A percentile compares a stretch with the other conserved stretches of the same genome.
phyloP scores from a whole-genome alignment of 2,797 vertebrate genomes.

The Hippopotamyrus pictus region DNA sequence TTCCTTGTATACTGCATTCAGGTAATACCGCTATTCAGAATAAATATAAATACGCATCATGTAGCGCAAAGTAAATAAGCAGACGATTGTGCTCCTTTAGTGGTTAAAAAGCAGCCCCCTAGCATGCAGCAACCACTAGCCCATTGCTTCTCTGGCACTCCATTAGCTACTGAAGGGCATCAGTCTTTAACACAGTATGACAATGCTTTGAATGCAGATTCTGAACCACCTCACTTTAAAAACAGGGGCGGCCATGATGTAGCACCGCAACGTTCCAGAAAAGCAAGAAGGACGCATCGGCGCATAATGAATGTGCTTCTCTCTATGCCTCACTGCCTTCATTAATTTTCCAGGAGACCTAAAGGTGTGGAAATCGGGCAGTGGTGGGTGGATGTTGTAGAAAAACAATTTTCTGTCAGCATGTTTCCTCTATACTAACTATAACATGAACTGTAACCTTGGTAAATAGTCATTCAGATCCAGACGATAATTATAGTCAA shows the following conservation, averaged over 20 bases:
- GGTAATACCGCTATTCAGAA: neutral
- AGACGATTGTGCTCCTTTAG: neutral
- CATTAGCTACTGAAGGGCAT: neutral
- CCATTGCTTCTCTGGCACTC: neutral
- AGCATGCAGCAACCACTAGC: neutral
- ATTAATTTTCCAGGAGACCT: neutral
- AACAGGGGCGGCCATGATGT: neutral
- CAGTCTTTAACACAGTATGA: neutral
- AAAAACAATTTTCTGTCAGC: neutral
- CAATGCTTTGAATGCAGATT: neutral
- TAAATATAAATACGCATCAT: neutral
- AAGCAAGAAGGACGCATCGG: neutral
- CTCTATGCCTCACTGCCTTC: neutral
- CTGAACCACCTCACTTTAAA: neutral
- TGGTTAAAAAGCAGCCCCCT: neutral
- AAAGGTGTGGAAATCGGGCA: neutral
- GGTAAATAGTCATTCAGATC: neutral
- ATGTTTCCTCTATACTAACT: neutral
- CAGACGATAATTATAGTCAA: neutral
- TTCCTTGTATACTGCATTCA: neutral
- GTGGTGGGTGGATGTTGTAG: neutral
- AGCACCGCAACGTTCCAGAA: neutral
- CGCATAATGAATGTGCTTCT: neutral
- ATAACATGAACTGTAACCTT: neutral
- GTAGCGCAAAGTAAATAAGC: neutral